Evolutionary conservation across 2,888 invertebrate genomes (phyloP), one percentile per base, ranked within the genome.

Genomic region (Eledona agricola): DNA sequence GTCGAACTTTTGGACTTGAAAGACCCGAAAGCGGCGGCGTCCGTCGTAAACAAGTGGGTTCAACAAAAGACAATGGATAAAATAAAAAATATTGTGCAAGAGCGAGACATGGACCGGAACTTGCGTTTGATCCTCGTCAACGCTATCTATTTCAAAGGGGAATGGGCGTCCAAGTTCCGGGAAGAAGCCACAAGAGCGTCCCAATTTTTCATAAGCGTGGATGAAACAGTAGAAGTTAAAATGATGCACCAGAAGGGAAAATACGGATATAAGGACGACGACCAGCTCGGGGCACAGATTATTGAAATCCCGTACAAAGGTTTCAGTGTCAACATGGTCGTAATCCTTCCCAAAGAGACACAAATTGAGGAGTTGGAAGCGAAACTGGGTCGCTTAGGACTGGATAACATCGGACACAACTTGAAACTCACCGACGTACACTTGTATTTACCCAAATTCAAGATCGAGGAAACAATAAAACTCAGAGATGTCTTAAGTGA

Each of bases 101-200:
- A 81, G 1, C 83, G 79, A 58, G 77, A 79, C 62, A 68, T 91
- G 0, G 64, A 76, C 65, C 11, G 23, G 4, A 25, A 9, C 10
- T 22, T 34, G 4, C 23, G 26, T 42, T 73, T 90, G 47, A 84
- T 93, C 2, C 79, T 93, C 2, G 81, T 90, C 3, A 93, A 91
- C 70, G 92, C 91, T 0, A 81, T 93, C 5, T 90, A 92, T 70
- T 93, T 93, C 76, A 92, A 92, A 79, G 83, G 81, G 1, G 78
- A 80, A 11, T 93, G 93, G 90, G 72, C 77, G 35, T 71, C 80
- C 15, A 79, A 84, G 61, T 95, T 94, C 66, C 70, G 85, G 12
- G 67, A 78, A 0, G 64, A 67, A 0, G 17, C 62, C 1, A 93
- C 92, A 0, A 60, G 53, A 4, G 77, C 82, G 0, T 78, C 74